Base-by-base conservation (phyloP, 2,888 invertebrate species). In the Parnassius mnemosyne region DNA sequence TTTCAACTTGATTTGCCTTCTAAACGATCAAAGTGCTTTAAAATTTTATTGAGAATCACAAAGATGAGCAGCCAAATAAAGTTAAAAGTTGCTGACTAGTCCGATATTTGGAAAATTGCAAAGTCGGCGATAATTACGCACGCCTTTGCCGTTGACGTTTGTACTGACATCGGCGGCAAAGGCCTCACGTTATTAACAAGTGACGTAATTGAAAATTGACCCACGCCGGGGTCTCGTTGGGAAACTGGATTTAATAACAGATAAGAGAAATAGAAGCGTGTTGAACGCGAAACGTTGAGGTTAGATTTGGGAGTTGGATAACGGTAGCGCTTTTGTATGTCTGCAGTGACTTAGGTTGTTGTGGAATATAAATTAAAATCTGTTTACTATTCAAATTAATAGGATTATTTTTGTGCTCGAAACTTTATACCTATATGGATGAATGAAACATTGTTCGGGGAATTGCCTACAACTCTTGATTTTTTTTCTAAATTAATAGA, bases 151-250 rank as follows among this genome's bases (percentile, higher is more conserved):
- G 20, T 12, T 60, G 54, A 53, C 57, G 54, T 44, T 52, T 56
- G 49, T 25, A 3, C 20, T 43, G 42, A 16, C 59, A 49, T 47
- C 56, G 54, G 13, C 50, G 43, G 64, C 65, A 66, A 68, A 68
- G 64, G 64, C 58, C 60, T 68, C 65, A 66, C 60, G 68, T 72
- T 74, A 72, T 71, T 72, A 68, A 71, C 67, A 62, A 66, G 61
- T 63, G 71, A 68, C 76, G 78, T 84, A 84, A 85, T 84, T 85
- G 84, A 85, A 85, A 83, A 80, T 77, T 80, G 81, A 77, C 75
- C 75, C 70, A 64, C 68, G 66, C 68, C 68, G 65, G 65, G 67
- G 59, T 60, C 58, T 57, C 64, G 63, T 63, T 62, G 66, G 65
- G 61, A 65, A 66, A 64, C 63, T 68, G 74, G 83, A 81, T 83